Evolutionary conservation across 2,113 vertebrate genomes (phyloP).

Genomic region (Indicator maculatus): DNA sequence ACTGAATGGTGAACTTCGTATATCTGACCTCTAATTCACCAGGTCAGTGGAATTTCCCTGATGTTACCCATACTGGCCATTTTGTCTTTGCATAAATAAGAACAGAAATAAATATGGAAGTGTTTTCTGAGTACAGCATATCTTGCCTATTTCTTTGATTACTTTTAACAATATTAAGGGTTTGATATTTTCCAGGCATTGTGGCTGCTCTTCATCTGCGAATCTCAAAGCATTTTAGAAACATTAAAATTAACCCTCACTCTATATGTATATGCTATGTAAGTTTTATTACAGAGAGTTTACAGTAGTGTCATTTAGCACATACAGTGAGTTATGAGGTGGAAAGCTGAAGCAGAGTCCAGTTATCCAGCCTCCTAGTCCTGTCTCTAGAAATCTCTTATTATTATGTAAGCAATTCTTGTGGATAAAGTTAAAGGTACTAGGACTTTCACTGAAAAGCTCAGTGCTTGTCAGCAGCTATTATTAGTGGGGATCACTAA

Average conservation of each 20-base stretch:
- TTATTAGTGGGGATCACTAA: background rate
- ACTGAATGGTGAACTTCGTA: background rate
- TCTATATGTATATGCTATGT: background rate
- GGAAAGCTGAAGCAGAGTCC: background rate
- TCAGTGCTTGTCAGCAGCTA: background rate
- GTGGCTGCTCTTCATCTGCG: conserved; percentile 20
- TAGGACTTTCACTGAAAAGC: background rate
- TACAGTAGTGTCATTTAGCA: background rate
- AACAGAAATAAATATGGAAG: background rate
- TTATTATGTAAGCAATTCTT: background rate
- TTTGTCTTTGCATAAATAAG: background rate
- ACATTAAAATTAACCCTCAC: conserved; percentile 40
- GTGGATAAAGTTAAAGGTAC: background rate
- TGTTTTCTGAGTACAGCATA: background rate
- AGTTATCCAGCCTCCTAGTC: background rate
- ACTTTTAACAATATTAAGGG: background rate
- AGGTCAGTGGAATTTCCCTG: background rate
- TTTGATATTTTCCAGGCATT: conserved; percentile 36
- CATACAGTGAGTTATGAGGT: background rate
- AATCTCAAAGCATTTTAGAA: conserved; percentile 27
- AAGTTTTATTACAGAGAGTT: conserved; percentile 9
- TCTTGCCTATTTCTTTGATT: background rate
- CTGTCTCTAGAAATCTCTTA: background rate
- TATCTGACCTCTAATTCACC: background rate
- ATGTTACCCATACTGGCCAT: background rate